These are phyloP conservation scores for Thera obeliscata DNA, from an alignment of 2,888 invertebrate species.

Conservation along the genomic window DNA sequence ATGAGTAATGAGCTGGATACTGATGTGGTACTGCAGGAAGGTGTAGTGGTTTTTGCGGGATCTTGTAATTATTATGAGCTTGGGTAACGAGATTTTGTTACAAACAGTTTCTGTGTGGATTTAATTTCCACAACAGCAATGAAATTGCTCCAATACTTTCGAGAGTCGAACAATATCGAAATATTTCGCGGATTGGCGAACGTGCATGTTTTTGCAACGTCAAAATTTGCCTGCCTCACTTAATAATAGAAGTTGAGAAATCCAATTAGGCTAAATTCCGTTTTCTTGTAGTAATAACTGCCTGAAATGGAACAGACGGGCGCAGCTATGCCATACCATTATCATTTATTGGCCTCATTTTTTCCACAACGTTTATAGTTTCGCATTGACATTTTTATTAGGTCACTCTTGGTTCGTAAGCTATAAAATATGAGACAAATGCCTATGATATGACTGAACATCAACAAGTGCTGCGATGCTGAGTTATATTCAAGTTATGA, in stretches of 20 bases:
- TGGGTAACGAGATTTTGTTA: background rate
- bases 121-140: background rate
- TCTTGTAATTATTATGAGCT: background rate
- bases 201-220: conserved; percentile 8
- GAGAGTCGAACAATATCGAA: conserved; percentile 14
- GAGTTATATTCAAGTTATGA: background rate
- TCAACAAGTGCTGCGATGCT: background rate
- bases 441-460: conserved; percentile 1
- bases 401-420: conserved; percentile 27
- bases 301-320: conserved; percentile 42
- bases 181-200: conserved; percentile 2
- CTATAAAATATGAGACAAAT: conserved; percentile 10
- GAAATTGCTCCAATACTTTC: conserved; percentile 1
- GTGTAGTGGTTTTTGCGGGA: background rate
- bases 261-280: conserved; percentile 12
- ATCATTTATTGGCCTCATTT: conserved; percentile 49
- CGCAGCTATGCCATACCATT: conserved; percentile 48
- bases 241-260: conserved; percentile 12
- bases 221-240: background rate
- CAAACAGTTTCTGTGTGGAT: background rate
- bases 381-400: conserved; percentile 47
- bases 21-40: conserved; percentile 4
- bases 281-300: conserved; percentile 17
- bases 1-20: conserved; percentile 1
- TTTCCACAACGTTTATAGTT: conserved; percentile 46